Evolutionary conservation across 2,113 vertebrate species (phyloP).

Genomic region (Prolemur simus): DNA sequence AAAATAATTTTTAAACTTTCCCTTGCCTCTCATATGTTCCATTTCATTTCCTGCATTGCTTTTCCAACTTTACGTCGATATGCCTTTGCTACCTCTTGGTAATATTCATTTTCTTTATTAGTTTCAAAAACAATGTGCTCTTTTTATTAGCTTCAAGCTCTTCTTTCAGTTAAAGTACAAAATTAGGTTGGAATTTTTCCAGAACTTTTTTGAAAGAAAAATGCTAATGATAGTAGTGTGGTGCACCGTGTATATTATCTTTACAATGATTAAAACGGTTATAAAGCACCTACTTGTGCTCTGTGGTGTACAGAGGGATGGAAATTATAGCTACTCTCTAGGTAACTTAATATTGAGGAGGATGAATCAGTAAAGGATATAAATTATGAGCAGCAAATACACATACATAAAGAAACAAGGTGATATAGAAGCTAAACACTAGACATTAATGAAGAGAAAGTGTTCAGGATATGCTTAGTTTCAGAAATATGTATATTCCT

Average conservation of each 20-base stretch:
- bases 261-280: slow-evolving; percentile 37
- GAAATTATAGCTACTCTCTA: slow-evolving; percentile 1
- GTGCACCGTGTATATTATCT: not conserved
- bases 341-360: not conserved
- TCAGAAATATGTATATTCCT: not conserved
- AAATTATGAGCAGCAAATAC: not conserved
- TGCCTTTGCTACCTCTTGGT: slow-evolving; percentile 31
- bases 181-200: slow-evolving; percentile 38
- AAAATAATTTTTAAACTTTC: slow-evolving; percentile 38
- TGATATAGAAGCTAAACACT: not conserved
- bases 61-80: slow-evolving; percentile 45
- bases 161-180: slow-evolving; percentile 55
- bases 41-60: not conserved
- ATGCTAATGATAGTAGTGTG: not conserved
- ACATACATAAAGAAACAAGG: not conserved
- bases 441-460: not conserved
- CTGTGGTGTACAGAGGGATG: not conserved
- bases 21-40: not conserved
- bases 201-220: slow-evolving; percentile 52
- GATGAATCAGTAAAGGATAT: not conserved
- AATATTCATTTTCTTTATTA: slow-evolving; percentile 54
- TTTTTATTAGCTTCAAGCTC: slow-evolving; percentile 37
- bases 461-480: not conserved
- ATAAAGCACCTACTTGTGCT: not conserved
- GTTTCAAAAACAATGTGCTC: slow-evolving; percentile 47